Evolutionary conservation across 1,140 invertebrate genomes (phyloP).

Genomic region (Callitettix versicolor): DNA sequence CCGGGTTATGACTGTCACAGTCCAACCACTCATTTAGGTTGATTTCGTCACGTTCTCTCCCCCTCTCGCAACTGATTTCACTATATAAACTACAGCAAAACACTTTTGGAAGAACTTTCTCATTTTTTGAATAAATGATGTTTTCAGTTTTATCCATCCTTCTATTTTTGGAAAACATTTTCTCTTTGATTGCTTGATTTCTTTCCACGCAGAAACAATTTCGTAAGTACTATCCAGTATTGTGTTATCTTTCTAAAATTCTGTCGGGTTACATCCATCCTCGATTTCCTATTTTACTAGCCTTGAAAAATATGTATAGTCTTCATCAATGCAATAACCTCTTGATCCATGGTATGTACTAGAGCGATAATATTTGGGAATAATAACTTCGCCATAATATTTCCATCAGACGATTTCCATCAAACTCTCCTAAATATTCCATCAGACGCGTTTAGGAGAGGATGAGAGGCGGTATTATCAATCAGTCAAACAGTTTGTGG

Average conservation of each 20-base stretch:
- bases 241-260: neutral
- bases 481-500: neutral
- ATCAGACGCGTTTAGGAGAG: neutral
- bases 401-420: constrained; percentile 6
- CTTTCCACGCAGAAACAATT: too few relatives aligned
- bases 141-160: too few relatives aligned
- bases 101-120: too few relatives aligned
- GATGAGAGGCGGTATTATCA: constrained; percentile 8
- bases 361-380: constrained; percentile 3
- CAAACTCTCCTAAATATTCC: too few relatives aligned
- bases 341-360: too few relatives aligned
- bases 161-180: too few relatives aligned
- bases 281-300: neutral
- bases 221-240: neutral
- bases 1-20: neutral
- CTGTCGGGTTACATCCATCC: neutral
- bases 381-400: neutral
- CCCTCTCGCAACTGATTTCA: neutral
- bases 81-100: neutral
- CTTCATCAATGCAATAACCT: too few relatives aligned
- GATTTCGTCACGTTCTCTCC: neutral
- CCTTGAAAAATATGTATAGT: neutral
- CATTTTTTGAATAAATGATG: too few relatives aligned
- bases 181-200: neutral
- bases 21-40: neutral